Evolutionary conservation across 2,797 vertebrate genomes (phyloP).

Genomic region (Squalus acanthias): DNA sequence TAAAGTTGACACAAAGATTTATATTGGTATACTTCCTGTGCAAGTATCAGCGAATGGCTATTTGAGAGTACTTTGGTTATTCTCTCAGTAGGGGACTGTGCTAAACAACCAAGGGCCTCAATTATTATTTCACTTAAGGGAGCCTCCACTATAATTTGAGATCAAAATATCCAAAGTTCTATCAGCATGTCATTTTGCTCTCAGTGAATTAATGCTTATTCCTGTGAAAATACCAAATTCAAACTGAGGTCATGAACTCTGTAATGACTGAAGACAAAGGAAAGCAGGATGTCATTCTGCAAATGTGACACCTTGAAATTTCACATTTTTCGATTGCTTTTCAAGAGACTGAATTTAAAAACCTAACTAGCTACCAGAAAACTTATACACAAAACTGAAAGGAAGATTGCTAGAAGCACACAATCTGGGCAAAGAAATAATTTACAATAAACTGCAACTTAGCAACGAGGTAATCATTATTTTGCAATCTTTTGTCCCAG

Average conservation of each 20-base stretch:
- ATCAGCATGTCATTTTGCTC: slow-evolving; percentile 43
- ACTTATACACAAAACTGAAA: slow-evolving; percentile 37
- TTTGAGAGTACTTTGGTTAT: slow-evolving; percentile 48
- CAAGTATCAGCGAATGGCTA: slow-evolving; percentile 49
- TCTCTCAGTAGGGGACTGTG: slow-evolving; percentile 42
- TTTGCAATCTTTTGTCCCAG: slow-evolving; percentile 37
- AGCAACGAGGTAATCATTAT: slow-evolving; percentile 41
- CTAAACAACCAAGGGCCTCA: slow-evolving; percentile 50
- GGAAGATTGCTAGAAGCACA: slow-evolving; percentile 33
- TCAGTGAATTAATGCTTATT: slow-evolving; percentile 42
- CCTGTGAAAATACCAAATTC: slow-evolving; percentile 37
- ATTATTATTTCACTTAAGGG: slow-evolving; percentile 50
- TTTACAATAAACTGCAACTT: slow-evolving; percentile 37
- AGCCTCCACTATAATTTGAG: slow-evolving; percentile 50
- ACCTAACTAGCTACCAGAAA: background rate
- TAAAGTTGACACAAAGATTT: background rate
- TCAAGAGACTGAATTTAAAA: background rate
- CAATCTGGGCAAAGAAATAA: slow-evolving; percentile 44
- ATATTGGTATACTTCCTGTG: slow-evolving; percentile 49
- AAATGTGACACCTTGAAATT: background rate
- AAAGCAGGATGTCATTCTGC: background rate
- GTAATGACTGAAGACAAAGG: background rate
- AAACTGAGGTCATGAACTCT: slow-evolving; percentile 29
- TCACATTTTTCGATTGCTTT: background rate
- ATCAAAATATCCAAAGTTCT: slow-evolving; percentile 50